A percentile compares a stretch with the other conserved stretches of the same genome.
These are phyloP conservation scores for Chymomyza costata DNA, from an alignment of 1,140 invertebrate species.

Conservation along the genomic window DNA sequence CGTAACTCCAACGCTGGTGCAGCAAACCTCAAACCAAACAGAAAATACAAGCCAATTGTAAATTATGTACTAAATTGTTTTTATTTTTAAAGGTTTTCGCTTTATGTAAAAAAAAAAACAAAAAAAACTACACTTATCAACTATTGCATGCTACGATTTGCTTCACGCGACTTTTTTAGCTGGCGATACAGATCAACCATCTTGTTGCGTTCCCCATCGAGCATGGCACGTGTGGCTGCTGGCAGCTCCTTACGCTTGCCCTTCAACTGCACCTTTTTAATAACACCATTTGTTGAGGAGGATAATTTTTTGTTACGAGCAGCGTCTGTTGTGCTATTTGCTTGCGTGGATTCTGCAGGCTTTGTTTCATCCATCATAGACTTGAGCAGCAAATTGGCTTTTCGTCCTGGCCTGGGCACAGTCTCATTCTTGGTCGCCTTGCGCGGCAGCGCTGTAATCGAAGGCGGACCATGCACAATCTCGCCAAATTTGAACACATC, in stretches of 20 bases:
- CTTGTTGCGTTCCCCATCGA: slow-evolving; percentile 79
- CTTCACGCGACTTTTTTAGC: slow-evolving; percentile 75
- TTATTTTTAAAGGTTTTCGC: slow-evolving; percentile 8
- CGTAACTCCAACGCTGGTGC: slow-evolving; percentile 11
- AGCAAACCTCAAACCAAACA: slow-evolving; percentile 1
- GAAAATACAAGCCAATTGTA: not conserved
- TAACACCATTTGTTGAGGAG: not conserved
- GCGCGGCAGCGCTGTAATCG: slow-evolving; percentile 76
- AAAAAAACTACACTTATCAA: not conserved
- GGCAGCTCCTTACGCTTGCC: slow-evolving; percentile 80
- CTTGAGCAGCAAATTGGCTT: slow-evolving; percentile 77
- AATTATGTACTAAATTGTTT: slow-evolving; percentile 24
- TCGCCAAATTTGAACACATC: slow-evolving; percentile 82
- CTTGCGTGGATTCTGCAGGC: not conserved
- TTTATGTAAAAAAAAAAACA: slow-evolving; percentile 18
- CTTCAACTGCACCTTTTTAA: slow-evolving; percentile 73
- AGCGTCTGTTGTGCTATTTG: slow-evolving; percentile 6
- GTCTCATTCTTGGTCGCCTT: slow-evolving; percentile 71
- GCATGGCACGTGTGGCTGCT: slow-evolving; percentile 76
- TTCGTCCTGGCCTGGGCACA: slow-evolving; percentile 76
- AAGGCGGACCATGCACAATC: slow-evolving; percentile 80
- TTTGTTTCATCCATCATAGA: slow-evolving; percentile 38
- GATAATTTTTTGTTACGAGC: slow-evolving; percentile 11
- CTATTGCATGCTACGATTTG: not conserved
- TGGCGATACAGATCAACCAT: slow-evolving; percentile 78